Percentiles rank a stretch among this genome's conserved stretches.
Conservation (phyloP, 1,140 invertebrate species). For the Zaprionus lachaisei region DNA sequence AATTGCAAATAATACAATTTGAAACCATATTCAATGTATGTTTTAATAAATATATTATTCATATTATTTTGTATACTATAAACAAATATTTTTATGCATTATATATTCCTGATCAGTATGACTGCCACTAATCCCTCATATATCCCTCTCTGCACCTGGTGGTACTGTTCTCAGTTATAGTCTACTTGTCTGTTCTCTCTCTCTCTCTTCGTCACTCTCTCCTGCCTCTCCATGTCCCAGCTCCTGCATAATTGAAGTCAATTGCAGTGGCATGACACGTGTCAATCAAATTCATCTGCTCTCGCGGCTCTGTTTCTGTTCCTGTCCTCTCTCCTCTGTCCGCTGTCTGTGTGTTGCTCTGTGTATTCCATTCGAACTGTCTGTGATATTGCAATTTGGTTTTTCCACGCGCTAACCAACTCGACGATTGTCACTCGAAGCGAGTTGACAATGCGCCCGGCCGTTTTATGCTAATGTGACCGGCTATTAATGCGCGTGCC, state of each 20-base stretch:
- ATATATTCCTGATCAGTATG: not conserved
- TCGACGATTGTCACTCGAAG: constrained; percentile 26
- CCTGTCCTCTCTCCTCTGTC: not conserved
- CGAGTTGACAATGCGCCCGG: constrained; percentile 41
- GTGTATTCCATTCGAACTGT: not conserved
- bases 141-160: not conserved
- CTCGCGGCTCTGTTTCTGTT: not conserved
- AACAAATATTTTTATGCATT: not conserved
- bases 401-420: constrained; percentile 19
- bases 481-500: constrained; percentile 69
- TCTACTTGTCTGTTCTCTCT: too few species aligned
- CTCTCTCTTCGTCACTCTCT: not conserved
- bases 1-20: too few species aligned
- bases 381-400: constrained; percentile 5
- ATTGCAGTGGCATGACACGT: constrained; percentile 43
- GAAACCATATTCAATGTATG: too few species aligned
- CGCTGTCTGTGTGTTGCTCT: not conserved
- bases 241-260: constrained; percentile 45
- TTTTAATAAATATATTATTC: not conserved
- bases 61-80: not conserved
- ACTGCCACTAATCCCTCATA: not conserved
- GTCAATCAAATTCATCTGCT: constrained; percentile 42
- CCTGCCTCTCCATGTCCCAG: not conserved
- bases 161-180: too few species aligned
- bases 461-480: constrained; percentile 70